Evolutionary conservation across 2,113 vertebrate species (phyloP).

Genomic region (Rhinopomastus cyanomelas): DNA sequence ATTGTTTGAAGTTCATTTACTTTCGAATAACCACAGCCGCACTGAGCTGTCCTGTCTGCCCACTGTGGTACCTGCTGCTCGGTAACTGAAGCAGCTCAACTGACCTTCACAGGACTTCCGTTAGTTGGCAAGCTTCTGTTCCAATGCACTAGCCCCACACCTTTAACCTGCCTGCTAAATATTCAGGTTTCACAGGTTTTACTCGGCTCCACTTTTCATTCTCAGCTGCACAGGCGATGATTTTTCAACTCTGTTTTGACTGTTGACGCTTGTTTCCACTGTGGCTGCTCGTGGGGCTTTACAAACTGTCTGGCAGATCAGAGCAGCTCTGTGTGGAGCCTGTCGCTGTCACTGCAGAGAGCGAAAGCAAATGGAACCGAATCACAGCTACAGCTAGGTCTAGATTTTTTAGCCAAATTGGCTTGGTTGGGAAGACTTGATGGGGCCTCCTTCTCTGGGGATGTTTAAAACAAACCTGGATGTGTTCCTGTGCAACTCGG

Average conservation of each 20-base stretch:
- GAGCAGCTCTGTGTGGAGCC: neutral
- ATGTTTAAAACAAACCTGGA: no score
- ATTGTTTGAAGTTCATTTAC: neutral
- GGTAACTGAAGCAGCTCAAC: neutral
- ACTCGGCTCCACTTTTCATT: neutral
- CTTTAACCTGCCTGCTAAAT: neutral
- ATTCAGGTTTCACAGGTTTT: neutral
- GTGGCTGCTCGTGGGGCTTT: neutral
- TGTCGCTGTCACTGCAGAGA: neutral
- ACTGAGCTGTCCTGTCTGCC: neutral
- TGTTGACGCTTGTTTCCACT: neutral
- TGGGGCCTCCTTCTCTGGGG: no score
- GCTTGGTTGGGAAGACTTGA: no score
- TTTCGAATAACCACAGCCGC: neutral
- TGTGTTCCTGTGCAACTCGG: no score
- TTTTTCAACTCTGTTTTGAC: neutral
- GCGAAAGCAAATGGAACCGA: neutral
- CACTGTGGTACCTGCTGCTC: neutral
- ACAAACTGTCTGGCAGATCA: neutral
- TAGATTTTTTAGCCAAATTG: neutral
- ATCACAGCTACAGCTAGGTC: neutral
- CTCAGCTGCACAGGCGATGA: neutral
- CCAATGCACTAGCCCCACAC: neutral
- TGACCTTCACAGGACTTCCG: neutral
- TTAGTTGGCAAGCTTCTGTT: neutral